Percentiles rank a stretch among this genome's conserved stretches.
Evolutionary conservation across 2,797 vertebrate genomes (phyloP).

Genomic region (Scleropages formosus): DNA sequence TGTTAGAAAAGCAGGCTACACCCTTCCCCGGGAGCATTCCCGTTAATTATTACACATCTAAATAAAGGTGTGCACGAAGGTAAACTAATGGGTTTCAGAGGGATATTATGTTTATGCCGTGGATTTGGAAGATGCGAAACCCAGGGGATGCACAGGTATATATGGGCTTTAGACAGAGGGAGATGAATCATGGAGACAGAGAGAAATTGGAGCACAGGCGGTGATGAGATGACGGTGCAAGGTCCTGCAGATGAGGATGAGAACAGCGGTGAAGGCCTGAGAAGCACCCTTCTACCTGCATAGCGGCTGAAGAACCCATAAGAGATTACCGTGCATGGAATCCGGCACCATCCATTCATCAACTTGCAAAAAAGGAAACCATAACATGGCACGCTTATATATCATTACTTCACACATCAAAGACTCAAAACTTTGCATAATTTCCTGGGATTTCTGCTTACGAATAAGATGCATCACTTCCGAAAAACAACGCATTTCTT

Average conservation of each 20-base stretch:
- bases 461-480: constrained; percentile 36
- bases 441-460: constrained; percentile 38
- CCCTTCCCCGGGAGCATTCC: constrained; percentile 34
- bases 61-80: constrained; percentile 43
- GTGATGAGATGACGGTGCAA: constrained; percentile 17
- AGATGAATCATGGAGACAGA: constrained; percentile 42
- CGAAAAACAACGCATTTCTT: constrained; percentile 34
- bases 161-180: constrained; percentile 52
- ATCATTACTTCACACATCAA: constrained; percentile 53
- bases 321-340: constrained; percentile 42
- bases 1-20: constrained; percentile 40
- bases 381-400: constrained; percentile 58
- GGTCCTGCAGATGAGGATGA: not conserved
- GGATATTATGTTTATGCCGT: constrained; percentile 48
- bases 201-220: constrained; percentile 27
- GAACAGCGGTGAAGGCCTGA: not conserved
- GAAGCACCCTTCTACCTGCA: not conserved
- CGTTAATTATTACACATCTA: constrained; percentile 55
- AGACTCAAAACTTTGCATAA: constrained; percentile 41
- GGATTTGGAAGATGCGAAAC: constrained; percentile 40
- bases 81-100: constrained; percentile 53
- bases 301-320: constrained; percentile 24
- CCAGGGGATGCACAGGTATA: constrained; percentile 52
- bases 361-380: constrained; percentile 47
- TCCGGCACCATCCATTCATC: constrained; percentile 56